phyloP scores from a whole-genome alignment of 2,113 vertebrate species.

The Geococcyx californianus region DNA sequence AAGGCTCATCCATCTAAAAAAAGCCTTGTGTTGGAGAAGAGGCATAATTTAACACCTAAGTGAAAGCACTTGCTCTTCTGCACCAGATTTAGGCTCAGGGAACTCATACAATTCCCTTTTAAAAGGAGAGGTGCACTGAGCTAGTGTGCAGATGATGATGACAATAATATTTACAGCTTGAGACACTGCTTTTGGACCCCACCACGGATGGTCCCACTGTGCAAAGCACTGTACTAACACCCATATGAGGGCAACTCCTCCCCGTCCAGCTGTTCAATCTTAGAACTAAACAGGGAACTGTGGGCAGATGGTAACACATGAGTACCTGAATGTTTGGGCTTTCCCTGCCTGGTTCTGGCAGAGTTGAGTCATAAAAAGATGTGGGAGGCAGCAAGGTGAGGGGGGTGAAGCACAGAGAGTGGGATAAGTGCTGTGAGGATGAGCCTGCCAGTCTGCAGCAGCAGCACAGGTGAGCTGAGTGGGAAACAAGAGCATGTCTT shows the following conservation, averaged over 20 bases:
- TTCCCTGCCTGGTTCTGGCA: background rate
- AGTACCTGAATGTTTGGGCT: background rate
- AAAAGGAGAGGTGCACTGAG: background rate
- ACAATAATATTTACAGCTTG: background rate
- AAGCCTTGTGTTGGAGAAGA: background rate
- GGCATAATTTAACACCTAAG: background rate
- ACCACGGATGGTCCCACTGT: background rate
- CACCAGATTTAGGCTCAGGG: background rate
- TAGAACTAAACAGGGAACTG: background rate
- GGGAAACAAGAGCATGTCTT: background rate
- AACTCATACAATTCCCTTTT: background rate
- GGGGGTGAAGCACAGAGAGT: background rate
- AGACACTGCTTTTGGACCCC: background rate
- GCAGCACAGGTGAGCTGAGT: accelerated
- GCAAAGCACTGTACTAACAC: background rate
- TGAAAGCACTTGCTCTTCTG: background rate
- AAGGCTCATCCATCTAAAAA: constrained; percentile 5
- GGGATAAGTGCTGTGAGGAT: background rate
- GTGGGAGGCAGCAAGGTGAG: background rate
- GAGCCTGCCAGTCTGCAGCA: background rate
- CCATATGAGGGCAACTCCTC: background rate
- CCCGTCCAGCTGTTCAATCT: background rate
- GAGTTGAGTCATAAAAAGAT: background rate
- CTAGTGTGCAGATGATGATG: no score
- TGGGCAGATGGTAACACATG: background rate